Conservation (phyloP, 1,140 invertebrate species). For the Drosophila pallidifrons region DNA sequence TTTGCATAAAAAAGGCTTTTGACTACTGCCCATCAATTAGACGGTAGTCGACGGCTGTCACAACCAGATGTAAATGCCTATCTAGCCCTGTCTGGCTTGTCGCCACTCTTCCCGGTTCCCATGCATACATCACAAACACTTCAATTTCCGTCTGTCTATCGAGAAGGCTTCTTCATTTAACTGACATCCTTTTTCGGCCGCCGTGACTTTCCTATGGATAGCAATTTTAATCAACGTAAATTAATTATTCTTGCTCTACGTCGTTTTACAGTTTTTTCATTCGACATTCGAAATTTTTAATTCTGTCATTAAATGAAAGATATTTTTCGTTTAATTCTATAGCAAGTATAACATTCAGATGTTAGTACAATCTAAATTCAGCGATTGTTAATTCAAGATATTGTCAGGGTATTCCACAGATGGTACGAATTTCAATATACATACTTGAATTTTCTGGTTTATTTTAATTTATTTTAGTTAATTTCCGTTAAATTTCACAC, state of each 20-base stretch:
- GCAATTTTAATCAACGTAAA: constrained; percentile 78
- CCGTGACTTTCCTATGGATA: constrained; percentile 27
- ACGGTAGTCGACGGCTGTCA: constrained; percentile 55
- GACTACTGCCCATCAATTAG: constrained; percentile 69
- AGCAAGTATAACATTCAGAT: no score
- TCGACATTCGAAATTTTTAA: not conserved
- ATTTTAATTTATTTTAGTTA: no score
- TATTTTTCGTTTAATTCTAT: not conserved
- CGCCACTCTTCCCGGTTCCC: constrained; percentile 4
- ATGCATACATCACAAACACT: constrained; percentile 72
- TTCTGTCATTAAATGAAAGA: constrained; percentile 1
- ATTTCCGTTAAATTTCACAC: no score
- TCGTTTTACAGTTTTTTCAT: constrained; percentile 17
- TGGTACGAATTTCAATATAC: no score
- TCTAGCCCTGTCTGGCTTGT: constrained; percentile 15
- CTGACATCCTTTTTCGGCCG: constrained; percentile 10
- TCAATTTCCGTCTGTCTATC: constrained; percentile 73
- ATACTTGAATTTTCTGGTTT: no score
- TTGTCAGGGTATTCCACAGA: no score
- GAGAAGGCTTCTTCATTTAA: constrained; percentile 11
- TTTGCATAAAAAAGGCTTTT: constrained; percentile 73
- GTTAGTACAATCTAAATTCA: no score
- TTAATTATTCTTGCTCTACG: constrained; percentile 69
- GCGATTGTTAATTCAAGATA: no score
- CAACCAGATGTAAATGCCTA: constrained; percentile 54